Conservation (phyloP, 2,113 vertebrate species). For the Amia ocellicauda region DNA sequence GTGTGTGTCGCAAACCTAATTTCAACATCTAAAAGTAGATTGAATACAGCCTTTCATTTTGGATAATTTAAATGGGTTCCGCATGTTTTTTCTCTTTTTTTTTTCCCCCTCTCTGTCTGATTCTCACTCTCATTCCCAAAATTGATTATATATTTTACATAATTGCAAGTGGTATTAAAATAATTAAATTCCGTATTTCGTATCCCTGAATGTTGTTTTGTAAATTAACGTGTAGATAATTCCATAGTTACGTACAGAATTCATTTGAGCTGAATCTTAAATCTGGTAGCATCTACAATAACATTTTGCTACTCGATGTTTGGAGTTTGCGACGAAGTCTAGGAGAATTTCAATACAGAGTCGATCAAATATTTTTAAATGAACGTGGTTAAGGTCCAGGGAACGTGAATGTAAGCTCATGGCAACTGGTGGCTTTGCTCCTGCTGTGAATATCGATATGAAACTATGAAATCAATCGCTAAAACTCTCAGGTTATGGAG, state of each 20-base stretch:
- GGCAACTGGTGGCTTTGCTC: too few species aligned
- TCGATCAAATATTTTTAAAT: too few species aligned
- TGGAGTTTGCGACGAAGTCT: too few species aligned
- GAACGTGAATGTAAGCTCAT: too few species aligned
- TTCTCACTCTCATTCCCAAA: slow-evolving; percentile 35
- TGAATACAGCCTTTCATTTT: slow-evolving; percentile 53
- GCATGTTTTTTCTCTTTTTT: slow-evolving; percentile 30
- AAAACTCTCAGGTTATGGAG: too few species aligned
- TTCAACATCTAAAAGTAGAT: slow-evolving; percentile 53
- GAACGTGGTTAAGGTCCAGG: too few species aligned
- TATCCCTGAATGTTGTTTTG: slow-evolving; percentile 18
- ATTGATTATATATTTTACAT: slow-evolving; percentile 48
- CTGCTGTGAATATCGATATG: too few species aligned
- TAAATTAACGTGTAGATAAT: neutral
- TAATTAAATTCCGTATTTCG: slow-evolving; percentile 29
- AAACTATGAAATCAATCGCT: too few species aligned
- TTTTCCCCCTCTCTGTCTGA: slow-evolving; percentile 25
- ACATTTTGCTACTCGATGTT: too few species aligned
- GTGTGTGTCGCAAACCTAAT: slow-evolving; percentile 51
- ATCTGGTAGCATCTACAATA: too few species aligned
- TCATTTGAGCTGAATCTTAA: neutral
- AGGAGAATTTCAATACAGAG: too few species aligned
- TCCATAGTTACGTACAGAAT: neutral
- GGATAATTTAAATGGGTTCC: slow-evolving; percentile 49
- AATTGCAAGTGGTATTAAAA: slow-evolving; percentile 42